These are phyloP conservation scores for Operophtera brumata DNA, from an alignment of 2,888 invertebrate genomes.

Conservation along the genomic window DNA sequence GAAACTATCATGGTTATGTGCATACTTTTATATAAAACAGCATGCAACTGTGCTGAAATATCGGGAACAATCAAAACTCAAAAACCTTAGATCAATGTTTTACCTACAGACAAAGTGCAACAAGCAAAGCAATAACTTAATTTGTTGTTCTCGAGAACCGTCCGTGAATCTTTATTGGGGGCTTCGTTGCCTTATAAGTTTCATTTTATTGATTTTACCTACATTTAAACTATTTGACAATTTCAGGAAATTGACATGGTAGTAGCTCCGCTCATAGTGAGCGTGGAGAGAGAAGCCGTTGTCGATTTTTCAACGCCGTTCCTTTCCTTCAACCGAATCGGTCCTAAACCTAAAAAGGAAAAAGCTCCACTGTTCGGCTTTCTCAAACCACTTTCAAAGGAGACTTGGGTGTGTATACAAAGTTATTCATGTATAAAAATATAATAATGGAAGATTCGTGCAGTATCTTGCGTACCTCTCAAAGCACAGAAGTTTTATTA, in stretches of 20 bases:
- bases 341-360: slow-evolving; percentile 88
- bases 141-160: not conserved
- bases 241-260: slow-evolving; percentile 96
- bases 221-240: not conserved
- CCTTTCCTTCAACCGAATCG: slow-evolving; percentile 89
- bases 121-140: not conserved
- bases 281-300: slow-evolving; percentile 94
- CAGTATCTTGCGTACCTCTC: slow-evolving; percentile 3
- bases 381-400: slow-evolving; percentile 95
- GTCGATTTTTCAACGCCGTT: slow-evolving; percentile 99
- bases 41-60: too few relatives aligned
- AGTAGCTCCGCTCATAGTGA: slow-evolving; percentile 97
- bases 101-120: not conserved
- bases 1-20: too few relatives aligned
- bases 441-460: slow-evolving; percentile 14
- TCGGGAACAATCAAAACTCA: too few relatives aligned
- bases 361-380: slow-evolving; percentile 96
- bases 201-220: slow-evolving; percentile 17
- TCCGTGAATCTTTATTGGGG: not conserved
- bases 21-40: too few relatives aligned
- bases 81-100: too few relatives aligned
- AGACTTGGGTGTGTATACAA: slow-evolving; percentile 91
- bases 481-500: not conserved
- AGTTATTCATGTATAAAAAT: slow-evolving; percentile 14
- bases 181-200: not conserved